phyloP scores from a whole-genome alignment of 2,888 invertebrate genomes.

The Fragum sueziense region DNA sequence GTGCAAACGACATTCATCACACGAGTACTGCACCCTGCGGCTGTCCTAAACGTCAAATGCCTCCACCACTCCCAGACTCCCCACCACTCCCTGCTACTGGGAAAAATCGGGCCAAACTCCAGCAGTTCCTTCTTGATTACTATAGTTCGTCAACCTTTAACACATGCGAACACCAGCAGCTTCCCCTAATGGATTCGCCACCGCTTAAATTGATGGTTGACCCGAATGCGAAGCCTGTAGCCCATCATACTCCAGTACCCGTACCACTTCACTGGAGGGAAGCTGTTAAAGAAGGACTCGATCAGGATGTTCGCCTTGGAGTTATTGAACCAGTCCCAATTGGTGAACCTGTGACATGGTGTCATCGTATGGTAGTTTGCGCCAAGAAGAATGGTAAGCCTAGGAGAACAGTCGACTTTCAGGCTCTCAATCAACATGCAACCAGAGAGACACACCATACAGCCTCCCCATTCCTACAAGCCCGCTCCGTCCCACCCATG shows the following conservation, averaged over 20 bases:
- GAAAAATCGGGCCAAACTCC: constrained; percentile 48
- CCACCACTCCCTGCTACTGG: constrained; percentile 60
- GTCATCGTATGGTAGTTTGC: constrained; percentile 5
- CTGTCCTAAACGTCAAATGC: constrained; percentile 29
- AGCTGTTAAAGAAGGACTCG: constrained; percentile 65
- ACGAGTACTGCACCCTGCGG: constrained; percentile 8
- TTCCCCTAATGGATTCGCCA: constrained; percentile 62
- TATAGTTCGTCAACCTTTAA: constrained; percentile 69
- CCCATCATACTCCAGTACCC: constrained; percentile 63
- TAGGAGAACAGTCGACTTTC: constrained; percentile 66
- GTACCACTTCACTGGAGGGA: constrained; percentile 70
- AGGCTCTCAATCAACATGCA: constrained; percentile 63
- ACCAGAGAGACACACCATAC: constrained; percentile 65
- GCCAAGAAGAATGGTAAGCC: constrained; percentile 59
- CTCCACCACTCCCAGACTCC: constrained; percentile 49
- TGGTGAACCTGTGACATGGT: constrained; percentile 58
- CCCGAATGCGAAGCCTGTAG: constrained; percentile 61
- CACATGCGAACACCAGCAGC: constrained; percentile 66
- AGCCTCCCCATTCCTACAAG: constrained; percentile 62
- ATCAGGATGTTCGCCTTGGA: constrained; percentile 63
- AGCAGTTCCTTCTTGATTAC: constrained; percentile 57
- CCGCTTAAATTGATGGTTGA: constrained; percentile 66
- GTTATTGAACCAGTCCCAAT: constrained; percentile 64
- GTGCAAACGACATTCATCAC: background rate
- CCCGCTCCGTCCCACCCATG: constrained; percentile 57